Conservation (phyloP, 2,888 invertebrate genomes). For the Lamproptera curius region DNA sequence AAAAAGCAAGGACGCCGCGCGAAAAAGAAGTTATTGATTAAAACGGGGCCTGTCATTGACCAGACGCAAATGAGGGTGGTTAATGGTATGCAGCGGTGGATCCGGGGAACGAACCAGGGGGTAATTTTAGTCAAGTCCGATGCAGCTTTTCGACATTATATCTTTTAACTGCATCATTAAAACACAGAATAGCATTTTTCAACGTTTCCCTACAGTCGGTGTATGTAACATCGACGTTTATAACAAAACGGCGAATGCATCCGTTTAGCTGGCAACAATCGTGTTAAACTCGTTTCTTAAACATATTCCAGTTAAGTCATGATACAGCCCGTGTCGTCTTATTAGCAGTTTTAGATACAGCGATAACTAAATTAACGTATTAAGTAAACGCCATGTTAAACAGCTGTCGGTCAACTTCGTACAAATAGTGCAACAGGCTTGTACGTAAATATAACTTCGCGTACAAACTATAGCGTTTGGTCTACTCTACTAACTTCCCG, state of each 20-base stretch:
- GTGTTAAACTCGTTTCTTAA: neutral
- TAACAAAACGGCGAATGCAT: neutral
- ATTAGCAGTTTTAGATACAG: neutral
- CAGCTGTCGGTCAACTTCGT: conserved; percentile 6
- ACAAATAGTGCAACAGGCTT: conserved; percentile 2
- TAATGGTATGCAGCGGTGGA: conserved; percentile 72
- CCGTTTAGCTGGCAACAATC: neutral
- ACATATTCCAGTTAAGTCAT: conserved; percentile 7
- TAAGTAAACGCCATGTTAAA: neutral
- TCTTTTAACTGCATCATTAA: neutral
- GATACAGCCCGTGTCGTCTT: neutral
- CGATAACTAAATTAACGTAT: conserved; percentile 1
- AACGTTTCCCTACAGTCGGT: too few species aligned
- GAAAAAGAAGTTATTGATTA: conserved; percentile 79
- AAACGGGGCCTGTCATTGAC: conserved; percentile 76
- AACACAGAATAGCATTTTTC: too few species aligned
- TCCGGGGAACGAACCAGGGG: conserved; percentile 43
- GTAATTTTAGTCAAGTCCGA: neutral
- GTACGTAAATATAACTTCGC: too few species aligned
- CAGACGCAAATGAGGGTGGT: conserved; percentile 76
- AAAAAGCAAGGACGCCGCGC: conserved; percentile 75
- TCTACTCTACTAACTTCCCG: too few species aligned
- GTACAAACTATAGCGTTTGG: too few species aligned
- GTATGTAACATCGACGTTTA: too few species aligned
- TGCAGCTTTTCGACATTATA: neutral